Base-by-base conservation (phyloP, 2,113 vertebrate genomes). In the Semnornis frantzii region DNA sequence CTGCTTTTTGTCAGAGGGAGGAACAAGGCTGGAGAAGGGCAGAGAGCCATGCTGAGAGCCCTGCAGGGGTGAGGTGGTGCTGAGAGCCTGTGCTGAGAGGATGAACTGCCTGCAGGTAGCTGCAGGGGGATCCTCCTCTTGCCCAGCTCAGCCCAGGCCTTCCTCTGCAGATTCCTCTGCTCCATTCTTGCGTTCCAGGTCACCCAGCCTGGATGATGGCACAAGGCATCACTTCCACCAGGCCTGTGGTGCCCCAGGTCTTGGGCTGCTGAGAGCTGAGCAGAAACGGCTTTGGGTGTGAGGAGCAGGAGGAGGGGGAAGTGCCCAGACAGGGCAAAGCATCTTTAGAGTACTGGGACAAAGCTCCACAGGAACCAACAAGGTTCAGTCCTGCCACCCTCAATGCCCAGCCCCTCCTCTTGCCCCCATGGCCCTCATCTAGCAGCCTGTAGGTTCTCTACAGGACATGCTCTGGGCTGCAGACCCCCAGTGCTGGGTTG, bases 401-500 rank as follows among this genome's bases (percentile, higher is more conserved):
- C 44, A 48, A 7, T 6, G 46, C 17, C 55, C 76, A 73, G 8
- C 11, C 27, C 31, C 39, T 54, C 27, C 48, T 55, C 25, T 12
- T 10, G 31, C 39, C 46, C 30, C 33, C 12, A 3, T 31, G 39
- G 20, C 9, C 80, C 25, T 68, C 66, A 20, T 12, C 60, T 48
- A 28, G 39, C 13, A 18, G 21, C 15, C 39, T 50, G 17, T 8
- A 39, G 12, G 11, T 13, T 70, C 75, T 55, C n/a, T 55, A 1
- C 5, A 44, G 79, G 34, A 30, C 28, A 13, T 44, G 0, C 25
- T 54, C 15, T 1, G 6, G 34, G 31, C 66, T 42, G 34, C 25
- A n/a, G 5, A 0, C n/a, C 33, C 11, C 73, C 63, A 3, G 21
- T 1, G 1, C 31, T 57, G 50, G 12, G 52, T 17, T n/a, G 39